phyloP scores from a whole-genome alignment of 2,797 vertebrate genomes.

The Anas capensis region DNA sequence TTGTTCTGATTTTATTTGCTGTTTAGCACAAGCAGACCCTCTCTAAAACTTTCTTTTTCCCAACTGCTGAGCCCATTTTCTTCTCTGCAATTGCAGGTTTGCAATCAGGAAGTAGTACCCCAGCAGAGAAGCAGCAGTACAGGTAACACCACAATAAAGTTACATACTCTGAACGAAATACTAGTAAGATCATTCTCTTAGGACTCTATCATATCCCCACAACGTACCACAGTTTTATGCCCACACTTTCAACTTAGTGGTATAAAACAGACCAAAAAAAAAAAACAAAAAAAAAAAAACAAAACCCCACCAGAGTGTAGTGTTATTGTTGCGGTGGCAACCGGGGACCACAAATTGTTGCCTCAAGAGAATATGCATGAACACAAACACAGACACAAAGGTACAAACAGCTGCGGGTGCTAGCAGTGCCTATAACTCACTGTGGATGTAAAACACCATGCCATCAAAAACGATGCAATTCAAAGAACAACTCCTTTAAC shows the following conservation, averaged over 20 bases:
- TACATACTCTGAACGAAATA: background rate
- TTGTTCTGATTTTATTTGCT: background rate
- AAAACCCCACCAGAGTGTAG: background rate
- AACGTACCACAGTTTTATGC: background rate
- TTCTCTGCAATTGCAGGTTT: rapidly evolving
- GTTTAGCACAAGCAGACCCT: background rate
- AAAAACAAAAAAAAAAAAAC: background rate
- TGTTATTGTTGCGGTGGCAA: conserved; percentile 53
- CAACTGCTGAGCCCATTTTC: background rate
- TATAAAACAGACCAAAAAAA: background rate
- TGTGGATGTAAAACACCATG: background rate
- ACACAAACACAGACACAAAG: background rate
- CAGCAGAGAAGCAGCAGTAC: background rate
- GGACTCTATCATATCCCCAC: background rate
- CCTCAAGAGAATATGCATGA: background rate
- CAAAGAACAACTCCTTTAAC: background rate
- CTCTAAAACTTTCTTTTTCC: background rate
- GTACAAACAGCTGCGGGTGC: background rate
- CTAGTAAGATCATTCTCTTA: background rate
- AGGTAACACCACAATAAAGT: background rate
- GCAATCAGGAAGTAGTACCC: background rate
- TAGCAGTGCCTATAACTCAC: background rate
- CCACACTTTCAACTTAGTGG: background rate
- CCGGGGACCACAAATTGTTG: conserved; percentile 1
- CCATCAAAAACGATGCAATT: background rate